A percentile compares a stretch with the other conserved stretches of the same genome.
Evolutionary conservation across 2,113 vertebrate genomes (phyloP).

Genomic region (Mirza zaza): DNA sequence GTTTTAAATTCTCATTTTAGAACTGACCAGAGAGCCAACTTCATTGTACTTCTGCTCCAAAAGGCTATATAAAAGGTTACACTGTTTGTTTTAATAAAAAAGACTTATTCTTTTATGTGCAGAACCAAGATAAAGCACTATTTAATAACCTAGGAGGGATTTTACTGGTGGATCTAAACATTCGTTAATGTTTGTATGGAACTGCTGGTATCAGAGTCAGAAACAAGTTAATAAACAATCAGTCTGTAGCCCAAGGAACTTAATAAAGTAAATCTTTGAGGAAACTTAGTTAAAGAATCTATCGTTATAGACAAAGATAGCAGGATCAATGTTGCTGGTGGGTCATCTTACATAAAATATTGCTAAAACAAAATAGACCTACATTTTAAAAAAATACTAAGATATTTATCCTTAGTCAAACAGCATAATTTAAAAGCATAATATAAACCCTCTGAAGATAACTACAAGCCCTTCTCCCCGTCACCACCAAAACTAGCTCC

Average conservation of each 20-base stretch:
- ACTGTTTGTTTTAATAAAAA: background rate
- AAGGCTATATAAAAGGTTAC: constrained; percentile 10
- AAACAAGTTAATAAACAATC: constrained; percentile 18
- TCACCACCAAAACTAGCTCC: background rate
- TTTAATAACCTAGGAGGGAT: background rate
- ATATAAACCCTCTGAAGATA: background rate
- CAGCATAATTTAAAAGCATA: background rate
- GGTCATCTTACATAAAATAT: background rate
- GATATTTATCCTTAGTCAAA: background rate
- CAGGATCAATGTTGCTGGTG: background rate
- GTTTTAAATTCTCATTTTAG: background rate
- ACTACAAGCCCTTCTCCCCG: background rate
- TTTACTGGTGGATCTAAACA: background rate
- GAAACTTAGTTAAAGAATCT: background rate
- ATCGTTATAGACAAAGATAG: background rate
- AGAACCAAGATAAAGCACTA: constrained; percentile 6
- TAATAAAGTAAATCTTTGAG: background rate
- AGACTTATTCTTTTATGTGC: background rate
- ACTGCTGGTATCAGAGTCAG: background rate
- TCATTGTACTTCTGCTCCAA: background rate
- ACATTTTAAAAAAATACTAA: background rate
- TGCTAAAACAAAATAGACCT: background rate
- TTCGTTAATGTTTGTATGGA: background rate
- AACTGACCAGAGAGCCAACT: background rate
- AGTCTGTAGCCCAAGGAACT: background rate